Evolutionary conservation across 2,113 vertebrate species (phyloP).

Genomic region (Ellobius talpinus): DNA sequence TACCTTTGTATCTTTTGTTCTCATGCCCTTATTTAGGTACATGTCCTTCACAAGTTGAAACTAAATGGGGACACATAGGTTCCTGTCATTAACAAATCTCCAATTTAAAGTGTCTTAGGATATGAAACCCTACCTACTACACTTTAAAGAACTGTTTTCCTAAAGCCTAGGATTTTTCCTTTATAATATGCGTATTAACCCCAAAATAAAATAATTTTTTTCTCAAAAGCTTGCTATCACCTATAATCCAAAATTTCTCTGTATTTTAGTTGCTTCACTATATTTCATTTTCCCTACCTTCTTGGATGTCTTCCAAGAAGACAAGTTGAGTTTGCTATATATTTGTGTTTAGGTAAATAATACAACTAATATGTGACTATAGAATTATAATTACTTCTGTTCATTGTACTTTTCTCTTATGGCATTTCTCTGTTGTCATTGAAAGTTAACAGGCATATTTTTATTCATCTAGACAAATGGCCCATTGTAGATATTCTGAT

Average conservation of each 20-base stretch:
- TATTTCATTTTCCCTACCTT: slow-evolving; percentile 5
- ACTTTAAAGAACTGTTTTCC: not conserved
- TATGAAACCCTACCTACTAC: not conserved
- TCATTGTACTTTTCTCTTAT: not conserved
- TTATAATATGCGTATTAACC: not conserved
- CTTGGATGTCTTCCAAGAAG: slow-evolving; percentile 12
- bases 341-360: slow-evolving; percentile 53
- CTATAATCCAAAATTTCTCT: not conserved
- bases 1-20: not conserved
- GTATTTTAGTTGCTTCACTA: not conserved
- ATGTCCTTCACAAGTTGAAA: slow-evolving; percentile 34
- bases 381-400: slow-evolving; percentile 18
- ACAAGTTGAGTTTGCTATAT: not conserved
- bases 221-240: not conserved
- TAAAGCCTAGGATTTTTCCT: not conserved
- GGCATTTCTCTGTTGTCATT: not conserved
- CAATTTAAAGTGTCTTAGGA: not conserved
- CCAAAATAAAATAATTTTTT: slow-evolving; percentile 35
- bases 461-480: not conserved
- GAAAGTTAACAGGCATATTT: slow-evolving; percentile 21
- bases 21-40: not conserved
- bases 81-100: not conserved
- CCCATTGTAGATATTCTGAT: not conserved
- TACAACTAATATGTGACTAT: not conserved
- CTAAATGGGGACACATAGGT: not conserved